These are phyloP conservation scores for Ascaphus truei DNA, from an alignment of 2,113 vertebrate species.

Conservation along the genomic window DNA sequence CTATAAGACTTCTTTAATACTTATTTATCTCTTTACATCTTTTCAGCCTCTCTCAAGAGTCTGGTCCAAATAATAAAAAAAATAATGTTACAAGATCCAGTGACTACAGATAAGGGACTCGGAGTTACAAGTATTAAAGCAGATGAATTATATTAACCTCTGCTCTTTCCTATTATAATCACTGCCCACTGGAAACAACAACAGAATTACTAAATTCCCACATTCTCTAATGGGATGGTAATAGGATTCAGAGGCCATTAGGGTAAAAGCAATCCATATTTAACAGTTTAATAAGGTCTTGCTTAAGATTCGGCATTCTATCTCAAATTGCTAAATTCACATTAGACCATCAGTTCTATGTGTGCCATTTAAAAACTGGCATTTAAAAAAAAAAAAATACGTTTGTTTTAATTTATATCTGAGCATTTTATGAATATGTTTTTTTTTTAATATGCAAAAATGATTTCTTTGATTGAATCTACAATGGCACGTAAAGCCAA, in stretches of 20 bases:
- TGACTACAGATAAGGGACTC: conserved; percentile 53
- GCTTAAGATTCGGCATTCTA: conserved; percentile 58
- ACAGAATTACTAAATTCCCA: conserved; percentile 79
- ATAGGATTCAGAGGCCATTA: conserved; percentile 81
- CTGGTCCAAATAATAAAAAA: conserved; percentile 27
- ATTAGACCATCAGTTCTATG: conserved; percentile 59
- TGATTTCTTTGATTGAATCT: not conserved
- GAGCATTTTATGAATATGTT: conserved; percentile 10
- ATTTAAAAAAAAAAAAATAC: conserved; percentile 4
- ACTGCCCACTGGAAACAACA: conserved; percentile 83
- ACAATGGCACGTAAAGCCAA: conserved; percentile 5
- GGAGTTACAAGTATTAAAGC: conserved; percentile 61
- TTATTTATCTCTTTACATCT: not conserved
- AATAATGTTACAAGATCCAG: conserved; percentile 46
- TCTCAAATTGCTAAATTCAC: conserved; percentile 67
- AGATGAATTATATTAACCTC: conserved; percentile 72
- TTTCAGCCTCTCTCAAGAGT: not conserved
- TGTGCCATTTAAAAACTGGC: conserved; percentile 20
- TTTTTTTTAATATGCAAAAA: not conserved
- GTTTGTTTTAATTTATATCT: not conserved
- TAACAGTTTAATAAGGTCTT: conserved; percentile 74
- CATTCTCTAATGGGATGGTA: conserved; percentile 84
- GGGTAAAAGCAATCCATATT: conserved; percentile 87
- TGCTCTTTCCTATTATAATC: conserved; percentile 69
- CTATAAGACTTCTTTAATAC: not conserved